These are phyloP conservation scores for Mactra quadrangularis DNA, from an alignment of 1,140 invertebrate genomes.

Conservation along the genomic window DNA sequence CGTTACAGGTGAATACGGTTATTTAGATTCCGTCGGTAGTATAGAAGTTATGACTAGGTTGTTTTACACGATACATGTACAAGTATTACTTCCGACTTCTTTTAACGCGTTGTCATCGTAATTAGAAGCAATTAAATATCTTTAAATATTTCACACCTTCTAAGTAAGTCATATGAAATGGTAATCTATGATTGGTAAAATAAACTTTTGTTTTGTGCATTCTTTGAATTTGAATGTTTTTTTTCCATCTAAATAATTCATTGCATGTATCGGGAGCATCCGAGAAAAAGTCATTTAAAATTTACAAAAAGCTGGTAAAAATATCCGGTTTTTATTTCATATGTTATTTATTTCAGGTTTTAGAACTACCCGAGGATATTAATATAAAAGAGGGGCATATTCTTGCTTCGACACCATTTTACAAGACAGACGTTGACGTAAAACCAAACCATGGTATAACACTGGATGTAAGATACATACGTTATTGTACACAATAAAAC, in stretches of 20 bases:
- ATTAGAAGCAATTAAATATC: background rate
- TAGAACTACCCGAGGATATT: constrained; percentile 31
- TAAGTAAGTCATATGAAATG: background rate
- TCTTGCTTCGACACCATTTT: constrained; percentile 37
- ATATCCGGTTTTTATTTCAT: too few species aligned
- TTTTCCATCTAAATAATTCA: too few species aligned
- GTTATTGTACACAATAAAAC: background rate
- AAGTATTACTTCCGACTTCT: background rate
- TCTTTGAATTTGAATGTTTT: too few species aligned
- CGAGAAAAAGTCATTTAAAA: too few species aligned
- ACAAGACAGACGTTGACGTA: constrained; percentile 11
- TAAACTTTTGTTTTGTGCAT: too few species aligned
- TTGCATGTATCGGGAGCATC: too few species aligned
- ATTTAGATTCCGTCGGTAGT: background rate
- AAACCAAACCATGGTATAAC: background rate
- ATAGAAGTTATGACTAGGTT: background rate
- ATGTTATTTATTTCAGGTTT: too few species aligned
- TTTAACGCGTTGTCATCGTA: background rate
- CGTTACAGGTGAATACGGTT: background rate
- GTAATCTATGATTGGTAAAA: background rate
- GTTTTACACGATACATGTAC: background rate
- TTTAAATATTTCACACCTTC: background rate
- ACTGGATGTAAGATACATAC: constrained; percentile 1
- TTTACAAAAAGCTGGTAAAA: too few species aligned
- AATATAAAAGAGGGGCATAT: constrained; percentile 35